A percentile compares a stretch with the other conserved stretches of the same genome.
Conservation (phyloP, 2,113 vertebrate genomes). For the Ginglymostoma cirratum region DNA sequence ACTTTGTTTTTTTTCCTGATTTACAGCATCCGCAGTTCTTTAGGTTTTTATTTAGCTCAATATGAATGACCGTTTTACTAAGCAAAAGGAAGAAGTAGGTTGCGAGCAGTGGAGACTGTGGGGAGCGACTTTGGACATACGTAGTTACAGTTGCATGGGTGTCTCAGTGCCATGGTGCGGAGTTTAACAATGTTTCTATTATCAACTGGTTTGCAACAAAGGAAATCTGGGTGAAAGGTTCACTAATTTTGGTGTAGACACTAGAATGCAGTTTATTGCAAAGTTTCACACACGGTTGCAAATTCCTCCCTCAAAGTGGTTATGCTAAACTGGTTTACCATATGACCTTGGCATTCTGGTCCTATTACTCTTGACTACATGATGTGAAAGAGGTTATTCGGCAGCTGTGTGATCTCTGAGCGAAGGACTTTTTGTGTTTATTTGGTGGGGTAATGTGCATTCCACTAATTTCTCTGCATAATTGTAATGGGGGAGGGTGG, state of each 20-base stretch:
- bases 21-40: too few relatives aligned
- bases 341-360: slow-evolving; percentile 23
- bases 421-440: neutral
- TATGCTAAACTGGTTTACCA: neutral
- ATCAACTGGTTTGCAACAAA: neutral
- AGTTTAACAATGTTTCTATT: neutral
- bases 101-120: neutral
- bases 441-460: neutral
- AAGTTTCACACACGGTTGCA: slow-evolving; percentile 9
- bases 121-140: neutral
- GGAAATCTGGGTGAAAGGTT: neutral
- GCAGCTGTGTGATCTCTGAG: neutral
- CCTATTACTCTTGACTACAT: neutral
- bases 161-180: neutral
- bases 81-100: neutral
- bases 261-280: neutral
- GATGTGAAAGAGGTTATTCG: neutral
- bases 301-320: slow-evolving; percentile 20
- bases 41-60: too few relatives aligned
- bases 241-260: neutral
- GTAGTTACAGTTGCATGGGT: neutral
- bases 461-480: neutral
- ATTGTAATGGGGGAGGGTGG: neutral
- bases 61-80: neutral
- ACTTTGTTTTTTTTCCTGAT: too few relatives aligned